These are phyloP conservation scores for Aurelia aurita DNA, from an alignment of 30 jellyfish, hydroid and myxozoan species.

Conservation along the genomic window DNA sequence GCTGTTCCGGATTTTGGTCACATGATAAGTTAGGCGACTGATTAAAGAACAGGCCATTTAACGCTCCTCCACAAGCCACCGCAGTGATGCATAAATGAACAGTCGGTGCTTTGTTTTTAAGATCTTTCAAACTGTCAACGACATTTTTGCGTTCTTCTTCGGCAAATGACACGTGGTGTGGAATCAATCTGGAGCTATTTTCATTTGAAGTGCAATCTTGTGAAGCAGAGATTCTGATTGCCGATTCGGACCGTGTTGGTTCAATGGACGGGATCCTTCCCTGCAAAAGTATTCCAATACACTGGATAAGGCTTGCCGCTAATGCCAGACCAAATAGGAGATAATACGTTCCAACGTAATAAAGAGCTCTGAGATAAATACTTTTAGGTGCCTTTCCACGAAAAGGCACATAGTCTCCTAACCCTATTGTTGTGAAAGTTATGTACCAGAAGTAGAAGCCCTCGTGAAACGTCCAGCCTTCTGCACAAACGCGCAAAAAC, in stretches of 20 bases:
- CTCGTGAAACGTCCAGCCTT: slow-evolving; percentile 32
- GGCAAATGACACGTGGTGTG: slow-evolving; percentile 2
- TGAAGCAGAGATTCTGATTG: neutral
- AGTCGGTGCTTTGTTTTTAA: neutral
- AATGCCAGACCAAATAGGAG: slow-evolving; percentile 36
- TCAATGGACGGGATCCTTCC: slow-evolving; percentile 15
- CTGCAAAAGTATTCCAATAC: slow-evolving; percentile 7
- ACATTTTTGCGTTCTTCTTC: neutral
- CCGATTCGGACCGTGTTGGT: too few species aligned
- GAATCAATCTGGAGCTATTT: neutral
- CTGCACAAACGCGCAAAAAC: neutral
- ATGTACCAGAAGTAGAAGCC: slow-evolving; percentile 28
- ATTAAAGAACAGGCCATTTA: neutral
- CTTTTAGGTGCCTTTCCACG: slow-evolving; percentile 12
- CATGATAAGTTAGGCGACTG: neutral
- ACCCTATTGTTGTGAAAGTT: slow-evolving; percentile 23
- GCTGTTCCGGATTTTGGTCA: neutral
- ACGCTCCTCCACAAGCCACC: slow-evolving; percentile 7
- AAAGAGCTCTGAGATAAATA: slow-evolving; percentile 1
- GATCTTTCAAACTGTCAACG: neutral
- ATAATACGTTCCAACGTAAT: slow-evolving; percentile 37
- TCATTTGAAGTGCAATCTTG: too few species aligned
- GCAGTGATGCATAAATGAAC: neutral
- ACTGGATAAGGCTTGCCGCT: slow-evolving; percentile 30
- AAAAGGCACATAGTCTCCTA: slow-evolving; percentile 41